A percentile compares a stretch with the other conserved stretches of the same genome.
Conservation (phyloP, 2,113 vertebrate species). For the Phoenicopterus ruber region DNA sequence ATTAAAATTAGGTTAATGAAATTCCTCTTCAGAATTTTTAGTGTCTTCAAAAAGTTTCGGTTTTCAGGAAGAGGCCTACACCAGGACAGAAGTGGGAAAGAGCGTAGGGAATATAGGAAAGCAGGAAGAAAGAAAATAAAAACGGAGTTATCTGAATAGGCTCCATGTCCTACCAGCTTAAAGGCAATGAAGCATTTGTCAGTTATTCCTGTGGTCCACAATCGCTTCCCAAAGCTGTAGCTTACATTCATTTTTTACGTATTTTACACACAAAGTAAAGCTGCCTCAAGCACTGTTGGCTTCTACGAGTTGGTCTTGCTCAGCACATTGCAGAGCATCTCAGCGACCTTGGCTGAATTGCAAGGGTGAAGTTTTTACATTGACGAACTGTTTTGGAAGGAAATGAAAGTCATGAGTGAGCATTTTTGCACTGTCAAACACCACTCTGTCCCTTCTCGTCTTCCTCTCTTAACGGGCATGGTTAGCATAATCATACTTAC, state of each 20-base stretch:
- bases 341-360: not conserved
- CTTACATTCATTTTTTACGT: not conserved
- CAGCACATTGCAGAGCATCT: not conserved
- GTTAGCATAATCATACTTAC: not conserved
- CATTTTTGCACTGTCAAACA: not conserved
- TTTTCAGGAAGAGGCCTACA: not conserved
- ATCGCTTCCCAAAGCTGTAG: not conserved
- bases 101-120: not conserved
- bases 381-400: not conserved
- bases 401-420: not conserved
- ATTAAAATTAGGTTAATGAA: constrained; percentile 4
- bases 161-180: not conserved
- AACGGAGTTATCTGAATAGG: not conserved
- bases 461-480: not conserved
- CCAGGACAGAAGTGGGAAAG: not conserved
- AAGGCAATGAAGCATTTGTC: not conserved
- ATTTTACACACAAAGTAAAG: not conserved
- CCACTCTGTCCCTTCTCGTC: not conserved
- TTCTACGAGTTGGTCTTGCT: not conserved
- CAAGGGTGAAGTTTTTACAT: not conserved
- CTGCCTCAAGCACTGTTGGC: not conserved
- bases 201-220: not conserved
- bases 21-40: not conserved
- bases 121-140: not conserved
- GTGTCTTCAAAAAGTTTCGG: not conserved